These are phyloP conservation scores for Aphrocallistes beatrix DNA, from an alignment of 37 sponge, comb jelly and placozoan genomes.

Conservation along the genomic window DNA sequence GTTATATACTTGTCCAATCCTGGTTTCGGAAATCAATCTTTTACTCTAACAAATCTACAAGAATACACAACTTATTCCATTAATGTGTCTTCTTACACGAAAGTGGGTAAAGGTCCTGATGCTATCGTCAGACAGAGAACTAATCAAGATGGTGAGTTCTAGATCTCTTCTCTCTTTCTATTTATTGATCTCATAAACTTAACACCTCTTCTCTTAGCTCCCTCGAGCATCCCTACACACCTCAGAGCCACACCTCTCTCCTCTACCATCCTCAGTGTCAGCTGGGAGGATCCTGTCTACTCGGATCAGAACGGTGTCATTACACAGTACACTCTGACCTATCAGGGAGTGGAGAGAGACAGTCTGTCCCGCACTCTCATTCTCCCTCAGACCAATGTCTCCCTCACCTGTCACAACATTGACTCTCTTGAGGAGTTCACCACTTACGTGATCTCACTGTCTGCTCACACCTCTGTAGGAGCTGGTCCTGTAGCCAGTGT, in stretches of 20 bases:
- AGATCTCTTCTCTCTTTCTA: neutral
- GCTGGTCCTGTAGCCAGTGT: neutral
- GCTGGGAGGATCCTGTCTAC: constrained; percentile 8
- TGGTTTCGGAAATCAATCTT: neutral
- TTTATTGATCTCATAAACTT: neutral
- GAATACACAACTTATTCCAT: constrained; percentile 4
- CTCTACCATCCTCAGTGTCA: neutral
- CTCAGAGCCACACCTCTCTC: neutral
- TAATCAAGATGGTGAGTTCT: constrained; percentile 12
- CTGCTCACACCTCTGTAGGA: constrained; percentile 6
- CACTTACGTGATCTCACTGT: neutral
- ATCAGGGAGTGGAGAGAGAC: constrained; percentile 9
- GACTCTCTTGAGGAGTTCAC: constrained; percentile 1
- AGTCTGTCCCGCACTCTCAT: neutral
- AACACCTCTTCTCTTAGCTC: neutral
- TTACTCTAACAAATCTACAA: neutral
- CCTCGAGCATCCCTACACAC: constrained; percentile 1
- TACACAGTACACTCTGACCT: neutral
- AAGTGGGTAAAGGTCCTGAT: constrained; percentile 9
- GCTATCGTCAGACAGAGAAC: constrained; percentile 2
- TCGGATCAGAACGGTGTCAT: neutral
- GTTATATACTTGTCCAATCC: constrained; percentile 5
- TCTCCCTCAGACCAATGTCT: neutral
- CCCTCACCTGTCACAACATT: constrained; percentile 14
- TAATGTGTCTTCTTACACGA: neutral